Conservation (phyloP, 2,113 vertebrate species). For the Limnothrissa miodon region DNA sequence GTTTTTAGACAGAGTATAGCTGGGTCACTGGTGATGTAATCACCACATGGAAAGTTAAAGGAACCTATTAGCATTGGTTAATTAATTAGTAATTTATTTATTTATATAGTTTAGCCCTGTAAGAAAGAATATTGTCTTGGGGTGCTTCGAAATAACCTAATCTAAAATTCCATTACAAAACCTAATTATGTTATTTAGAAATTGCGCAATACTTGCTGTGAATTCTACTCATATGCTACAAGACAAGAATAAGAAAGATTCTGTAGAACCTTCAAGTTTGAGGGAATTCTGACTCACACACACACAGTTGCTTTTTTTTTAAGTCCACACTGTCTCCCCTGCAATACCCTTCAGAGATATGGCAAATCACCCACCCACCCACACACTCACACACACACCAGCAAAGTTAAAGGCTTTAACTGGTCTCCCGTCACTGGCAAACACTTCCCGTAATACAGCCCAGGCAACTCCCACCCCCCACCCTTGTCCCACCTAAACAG, state of each 20-base stretch:
- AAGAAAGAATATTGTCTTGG: background rate
- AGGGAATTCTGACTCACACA: background rate
- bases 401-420: background rate
- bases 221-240: background rate
- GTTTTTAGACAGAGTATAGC: background rate
- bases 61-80: background rate
- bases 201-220: background rate
- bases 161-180: background rate
- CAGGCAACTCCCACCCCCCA: background rate
- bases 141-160: background rate
- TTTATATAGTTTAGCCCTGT: background rate
- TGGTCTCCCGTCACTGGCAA: background rate
- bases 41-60: background rate
- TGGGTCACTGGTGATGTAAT: background rate
- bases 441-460: conserved; percentile 4
- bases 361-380: background rate
- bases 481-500: background rate
- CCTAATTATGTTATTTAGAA: background rate
- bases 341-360: background rate
- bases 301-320: background rate
- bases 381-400: background rate
- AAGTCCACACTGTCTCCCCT: background rate
- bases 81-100: background rate
- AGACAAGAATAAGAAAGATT: background rate
- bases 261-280: background rate